These are phyloP conservation scores for Brachionichthys hirsutus DNA, from an alignment of 2,113 vertebrate genomes.

Conservation along the genomic window DNA sequence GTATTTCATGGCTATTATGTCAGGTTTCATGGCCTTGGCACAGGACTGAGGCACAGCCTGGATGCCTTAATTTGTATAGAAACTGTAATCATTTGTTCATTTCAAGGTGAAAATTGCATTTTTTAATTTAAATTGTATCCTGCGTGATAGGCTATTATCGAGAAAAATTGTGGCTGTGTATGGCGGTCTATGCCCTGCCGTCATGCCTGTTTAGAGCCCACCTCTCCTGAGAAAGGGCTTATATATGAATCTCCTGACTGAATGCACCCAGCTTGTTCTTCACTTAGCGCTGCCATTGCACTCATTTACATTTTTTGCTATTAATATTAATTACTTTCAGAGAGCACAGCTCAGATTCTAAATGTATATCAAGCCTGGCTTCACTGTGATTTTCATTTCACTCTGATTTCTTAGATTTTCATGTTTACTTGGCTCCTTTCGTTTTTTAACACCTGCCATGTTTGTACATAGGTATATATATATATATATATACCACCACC, in stretches of 20 bases:
- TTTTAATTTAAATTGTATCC: constrained; percentile 99
- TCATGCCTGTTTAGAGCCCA: constrained; percentile 93
- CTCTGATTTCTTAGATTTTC: constrained; percentile 69
- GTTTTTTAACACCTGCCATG: neutral
- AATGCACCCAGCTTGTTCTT: constrained; percentile 80
- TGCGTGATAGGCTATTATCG: constrained; percentile 99
- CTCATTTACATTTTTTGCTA: constrained; percentile 81
- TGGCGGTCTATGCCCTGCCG: constrained; percentile 88
- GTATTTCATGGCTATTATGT: constrained; percentile 99
- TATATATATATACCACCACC: too few relatives aligned
- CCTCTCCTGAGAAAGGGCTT: constrained; percentile 95
- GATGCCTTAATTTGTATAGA: constrained; percentile 99
- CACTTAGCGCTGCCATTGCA: constrained; percentile 56
- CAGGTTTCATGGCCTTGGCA: constrained; percentile 98
- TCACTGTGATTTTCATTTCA: constrained; percentile 74
- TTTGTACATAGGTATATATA: too few relatives aligned
- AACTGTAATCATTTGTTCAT: constrained; percentile 99
- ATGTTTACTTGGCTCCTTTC: constrained; percentile 68
- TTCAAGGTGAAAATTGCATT: constrained; percentile 99
- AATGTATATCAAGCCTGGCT: constrained; percentile 75
- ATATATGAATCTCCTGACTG: constrained; percentile 86
- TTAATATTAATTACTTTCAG: constrained; percentile 87
- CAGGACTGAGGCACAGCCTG: constrained; percentile 97
- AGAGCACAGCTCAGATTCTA: constrained; percentile 69
- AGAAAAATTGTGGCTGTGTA: constrained; percentile 99